Evolutionary conservation across 1,140 invertebrate genomes (phyloP), one percentile per base, ranked within the genome.

Genomic region (Aphelenchoides fujianensis): DNA sequence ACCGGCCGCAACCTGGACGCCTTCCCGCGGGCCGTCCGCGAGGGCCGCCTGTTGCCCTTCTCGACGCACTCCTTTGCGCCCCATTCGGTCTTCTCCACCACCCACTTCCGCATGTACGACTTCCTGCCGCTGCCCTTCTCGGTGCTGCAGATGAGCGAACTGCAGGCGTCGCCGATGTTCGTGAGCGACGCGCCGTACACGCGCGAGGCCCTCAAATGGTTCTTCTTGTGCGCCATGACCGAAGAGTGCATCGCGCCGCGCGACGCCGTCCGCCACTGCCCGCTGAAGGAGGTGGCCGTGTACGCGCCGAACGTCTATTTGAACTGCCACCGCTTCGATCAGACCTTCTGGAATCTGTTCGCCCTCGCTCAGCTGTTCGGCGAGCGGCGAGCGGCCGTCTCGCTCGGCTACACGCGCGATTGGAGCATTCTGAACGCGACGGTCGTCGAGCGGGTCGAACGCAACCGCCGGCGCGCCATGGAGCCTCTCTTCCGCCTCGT

Each of bases 311-410:
- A 70, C 3, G 35, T 30, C 27, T 19, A 30, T 5, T 12, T 16
- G 23, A 69, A 31, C 34, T 70, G 68, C 70, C 68, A 70, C 34
- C 63, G 68, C 1, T 70, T 68, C 9, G 68, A 70, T 32, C 68
- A 70, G 36, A 30, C 31, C 1, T 66, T 66, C 32, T 66, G 32
- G 16, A 66, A 66, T 31, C 1, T 66, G 12, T 12, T 16, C 53
- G 9, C 16, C n/a, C 34, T 66, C 28, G 32, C 32, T n/a, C 53
- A 34, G 37, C 16, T 66, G 63, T 66, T 66, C 31, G 63, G 55
- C 7, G 55, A 59, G 34, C 7, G 5, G 28, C 55, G 55, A 16
- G 55, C 27, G 7, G 55, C 55, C 34, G 5, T 59, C 34, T 16
- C 28, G 34, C 19, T 59, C 19, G 34, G 34, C 23, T 59, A 59